Evolutionary conservation across 1,140 invertebrate species (phyloP), one percentile per base, ranked within the genome.

Genomic region (Microvelia longipes): DNA sequence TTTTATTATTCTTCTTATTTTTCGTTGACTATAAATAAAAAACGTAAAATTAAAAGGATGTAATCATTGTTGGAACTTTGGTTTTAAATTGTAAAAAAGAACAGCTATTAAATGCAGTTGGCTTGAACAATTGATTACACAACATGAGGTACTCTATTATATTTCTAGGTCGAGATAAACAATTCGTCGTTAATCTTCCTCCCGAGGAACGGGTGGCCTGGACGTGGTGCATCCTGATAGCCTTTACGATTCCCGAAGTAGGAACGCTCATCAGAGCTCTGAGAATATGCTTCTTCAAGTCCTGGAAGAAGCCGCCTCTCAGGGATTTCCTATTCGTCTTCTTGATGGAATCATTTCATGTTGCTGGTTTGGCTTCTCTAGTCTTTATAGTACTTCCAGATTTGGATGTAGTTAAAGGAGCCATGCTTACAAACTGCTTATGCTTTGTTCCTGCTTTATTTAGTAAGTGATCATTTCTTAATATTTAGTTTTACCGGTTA

Each of bases 401-500:
- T 75, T 78, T 97, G 30, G 93, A 98, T 79, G 92, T 94, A 27
- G 87, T 96, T 35, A 91, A 94, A 80, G 93, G 91, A 1, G 88
- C 93, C 13, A 94, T 97, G 90, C 81, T 97, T 28, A 94, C 95
- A 5, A 96, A 95, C 80, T 96, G 92, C 75, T 85, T 97, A 24
- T 96, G 92, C 78, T 88, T 96, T 66, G 81, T 96, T 2, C 95
- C 95, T 0, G 88, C 87, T 61, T 79, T 91, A n/a, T 79, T 90
- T 62, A 85, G 87, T 87, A 80, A 80, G 77, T 75, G 2, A 26
- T n/a, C n/a, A n/a, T n/a, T n/a, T n/a, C n/a, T n/a, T n/a, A n/a
- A n/a, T n/a, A n/a, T n/a, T n/a, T n/a, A n/a, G n/a, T n/a, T n/a
- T n/a, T n/a, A n/a, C n/a, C n/a, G n/a, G n/a, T n/a, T n/a, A n/a